Conservation (phyloP, 1,140 invertebrate species). For the Scaptomyza pallida region DNA sequence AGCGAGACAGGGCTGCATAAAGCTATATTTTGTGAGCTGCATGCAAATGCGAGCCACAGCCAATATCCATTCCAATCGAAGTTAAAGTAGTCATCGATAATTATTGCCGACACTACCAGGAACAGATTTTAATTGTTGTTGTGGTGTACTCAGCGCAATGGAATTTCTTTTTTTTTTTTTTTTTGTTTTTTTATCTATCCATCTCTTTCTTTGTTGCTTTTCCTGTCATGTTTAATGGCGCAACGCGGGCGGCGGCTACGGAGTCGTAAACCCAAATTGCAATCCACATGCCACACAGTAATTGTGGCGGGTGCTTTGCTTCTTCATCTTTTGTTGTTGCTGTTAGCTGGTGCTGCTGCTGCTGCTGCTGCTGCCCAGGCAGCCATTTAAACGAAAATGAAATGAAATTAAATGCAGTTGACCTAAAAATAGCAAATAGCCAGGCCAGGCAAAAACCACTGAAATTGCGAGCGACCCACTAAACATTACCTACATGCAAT, state of each 20-base stretch:
- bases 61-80: background rate
- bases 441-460: slow-evolving; percentile 1
- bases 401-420: slow-evolving; percentile 77
- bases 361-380: slow-evolving; percentile 16
- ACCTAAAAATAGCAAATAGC: slow-evolving; percentile 68
- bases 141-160: slow-evolving; percentile 1
- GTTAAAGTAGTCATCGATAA: background rate
- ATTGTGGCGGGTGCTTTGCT: slow-evolving; percentile 43
- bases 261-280: slow-evolving; percentile 71
- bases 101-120: background rate
- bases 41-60: slow-evolving; percentile 21
- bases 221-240: slow-evolving; percentile 16
- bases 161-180: background rate
- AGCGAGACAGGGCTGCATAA: background rate
- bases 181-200: background rate
- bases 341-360: slow-evolving; percentile 8
- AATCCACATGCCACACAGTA: slow-evolving; percentile 67
- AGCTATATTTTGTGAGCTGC: slow-evolving; percentile 1
- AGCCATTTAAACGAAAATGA: slow-evolving; percentile 68
- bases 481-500: slow-evolving; percentile 10
- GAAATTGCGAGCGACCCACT: slow-evolving; percentile 31
- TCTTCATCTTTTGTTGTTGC: slow-evolving; percentile 43
- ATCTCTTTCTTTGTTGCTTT: too few species aligned
- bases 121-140: background rate
- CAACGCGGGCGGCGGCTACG: slow-evolving; percentile 24